Evolutionary conservation across 2,113 vertebrate species (phyloP).

Genomic region (Aspidoscelis tigris): DNA sequence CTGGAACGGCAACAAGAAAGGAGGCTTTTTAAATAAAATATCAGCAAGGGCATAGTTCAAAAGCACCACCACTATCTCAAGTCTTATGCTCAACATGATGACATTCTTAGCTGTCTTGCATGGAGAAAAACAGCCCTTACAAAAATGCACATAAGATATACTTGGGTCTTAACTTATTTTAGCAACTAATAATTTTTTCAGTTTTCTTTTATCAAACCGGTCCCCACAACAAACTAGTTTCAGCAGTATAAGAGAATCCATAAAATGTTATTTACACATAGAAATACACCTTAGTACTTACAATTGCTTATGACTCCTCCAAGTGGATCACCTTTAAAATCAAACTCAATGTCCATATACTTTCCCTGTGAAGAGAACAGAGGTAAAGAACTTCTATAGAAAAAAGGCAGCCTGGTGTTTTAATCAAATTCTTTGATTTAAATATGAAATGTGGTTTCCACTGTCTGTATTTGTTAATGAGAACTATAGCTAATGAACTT

Average conservation of each 20-base stretch:
- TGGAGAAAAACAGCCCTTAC: not conserved
- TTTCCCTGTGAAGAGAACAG: slow-evolving; percentile 87
- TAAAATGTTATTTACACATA: not conserved
- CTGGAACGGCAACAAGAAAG: not conserved
- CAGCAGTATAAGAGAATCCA: not conserved
- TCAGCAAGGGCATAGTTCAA: not conserved
- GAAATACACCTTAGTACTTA: slow-evolving; percentile 79
- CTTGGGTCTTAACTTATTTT: not conserved
- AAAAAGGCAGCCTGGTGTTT: not conserved
- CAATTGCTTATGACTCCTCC: slow-evolving; percentile 99
- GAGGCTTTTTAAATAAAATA: not conserved
- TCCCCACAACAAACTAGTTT: not conserved
- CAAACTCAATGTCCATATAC: slow-evolving; percentile 99
- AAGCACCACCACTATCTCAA: not conserved
- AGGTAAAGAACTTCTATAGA: not conserved
- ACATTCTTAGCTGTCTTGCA: not conserved
- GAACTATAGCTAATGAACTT: not conserved
- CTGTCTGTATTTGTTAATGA: not conserved
- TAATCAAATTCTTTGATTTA: not conserved
- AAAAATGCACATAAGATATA: not conserved
- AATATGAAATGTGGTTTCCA: not conserved
- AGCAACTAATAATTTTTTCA: not conserved
- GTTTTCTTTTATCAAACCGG: not conserved
- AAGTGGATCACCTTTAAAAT: slow-evolving; percentile 98
- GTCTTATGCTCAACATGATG: not conserved